A percentile compares a stretch with the other conserved stretches of the same genome.
phyloP scores from a whole-genome alignment of 2,888 invertebrate genomes.

The Limulus polyphemus region DNA sequence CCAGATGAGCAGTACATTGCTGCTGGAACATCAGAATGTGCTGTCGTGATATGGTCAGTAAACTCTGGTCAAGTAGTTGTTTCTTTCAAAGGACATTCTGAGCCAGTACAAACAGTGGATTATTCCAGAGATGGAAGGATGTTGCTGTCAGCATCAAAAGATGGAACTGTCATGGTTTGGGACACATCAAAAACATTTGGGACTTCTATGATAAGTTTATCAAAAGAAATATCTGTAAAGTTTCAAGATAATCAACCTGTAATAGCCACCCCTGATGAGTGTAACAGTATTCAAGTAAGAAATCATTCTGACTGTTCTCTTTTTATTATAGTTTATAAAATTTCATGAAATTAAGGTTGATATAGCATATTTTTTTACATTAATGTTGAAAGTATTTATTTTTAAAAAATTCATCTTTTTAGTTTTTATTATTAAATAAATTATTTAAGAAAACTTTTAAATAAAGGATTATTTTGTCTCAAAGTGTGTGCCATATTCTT shows the following conservation, averaged over 20 bases:
- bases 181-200: conserved; percentile 5
- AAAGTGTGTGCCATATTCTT: too few species aligned
- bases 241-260: background rate
- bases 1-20: conserved; percentile 13
- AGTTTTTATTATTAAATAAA: too few species aligned
- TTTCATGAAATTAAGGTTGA: too few species aligned
- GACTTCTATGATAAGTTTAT: conserved; percentile 14
- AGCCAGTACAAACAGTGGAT: conserved; percentile 6
- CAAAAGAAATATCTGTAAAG: conserved; percentile 8
- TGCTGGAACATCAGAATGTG: conserved; percentile 17
- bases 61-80: conserved; percentile 9
- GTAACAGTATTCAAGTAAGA: conserved; percentile 3
- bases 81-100: conserved; percentile 16
- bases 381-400: too few species aligned
- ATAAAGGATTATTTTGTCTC: too few species aligned
- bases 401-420: too few species aligned
- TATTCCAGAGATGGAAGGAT: conserved; percentile 37
- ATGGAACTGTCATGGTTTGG: conserved; percentile 49
- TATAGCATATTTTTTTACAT: too few species aligned
- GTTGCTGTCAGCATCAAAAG: conserved; percentile 48
- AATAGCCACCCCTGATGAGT: conserved; percentile 6
- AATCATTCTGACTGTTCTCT: too few species aligned
- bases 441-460: too few species aligned
- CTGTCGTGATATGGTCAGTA: conserved; percentile 16
- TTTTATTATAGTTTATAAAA: too few species aligned